Evolutionary conservation across 2,113 vertebrate genomes (phyloP), one percentile per base, ranked within the genome.

Genomic region (Microcebus ravelobensis): DNA sequence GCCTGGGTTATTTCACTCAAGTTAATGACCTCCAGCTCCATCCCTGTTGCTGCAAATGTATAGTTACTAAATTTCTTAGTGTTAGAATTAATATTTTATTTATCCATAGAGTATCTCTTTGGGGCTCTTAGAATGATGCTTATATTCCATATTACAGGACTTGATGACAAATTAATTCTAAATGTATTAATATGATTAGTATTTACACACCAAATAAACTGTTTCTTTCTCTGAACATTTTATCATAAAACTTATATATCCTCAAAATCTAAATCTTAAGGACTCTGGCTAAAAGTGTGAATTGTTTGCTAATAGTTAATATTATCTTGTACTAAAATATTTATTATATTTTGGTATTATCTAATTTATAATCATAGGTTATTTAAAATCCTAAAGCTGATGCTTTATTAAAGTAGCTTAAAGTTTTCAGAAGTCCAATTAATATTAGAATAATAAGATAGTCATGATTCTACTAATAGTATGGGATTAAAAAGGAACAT

Each of bases 291-390:
- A 93, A 91, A 91, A 15, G 6, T 8, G 50, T 74, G 17, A 73
- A 65, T 68, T 91, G 4, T 29, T 57, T 55, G 27, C 52, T 71
- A 77, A 86, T 85, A 8, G 6, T 55, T 55, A 55, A 55, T 4
- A 65, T 61, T 95, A 29, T 73, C 94, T 91, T 91, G 2, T 61
- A n/a, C 52, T 59, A 93, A 95, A 91, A 73, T 96, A 42, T 67
- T 71, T 52, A 29, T 59, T 15, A 79, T 81, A 92, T 50, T 81
- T 76, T 34, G 1, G 20, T 42, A 59, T 74, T 7, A 36, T 85
- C 5, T 95, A 29, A 48, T 92, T 83, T 76, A 59, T 77, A 92
- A 90, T 70, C 9, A 85, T 27, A 70, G 4, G 90, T 70, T 52
- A 77, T 91, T 90, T 68, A 31, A 91, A 80, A 92, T 73, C 92